Percentiles rank a stretch among this genome's conserved stretches.
phyloP scores from a whole-genome alignment of 2,888 invertebrate species.

The Melieria picta region DNA sequence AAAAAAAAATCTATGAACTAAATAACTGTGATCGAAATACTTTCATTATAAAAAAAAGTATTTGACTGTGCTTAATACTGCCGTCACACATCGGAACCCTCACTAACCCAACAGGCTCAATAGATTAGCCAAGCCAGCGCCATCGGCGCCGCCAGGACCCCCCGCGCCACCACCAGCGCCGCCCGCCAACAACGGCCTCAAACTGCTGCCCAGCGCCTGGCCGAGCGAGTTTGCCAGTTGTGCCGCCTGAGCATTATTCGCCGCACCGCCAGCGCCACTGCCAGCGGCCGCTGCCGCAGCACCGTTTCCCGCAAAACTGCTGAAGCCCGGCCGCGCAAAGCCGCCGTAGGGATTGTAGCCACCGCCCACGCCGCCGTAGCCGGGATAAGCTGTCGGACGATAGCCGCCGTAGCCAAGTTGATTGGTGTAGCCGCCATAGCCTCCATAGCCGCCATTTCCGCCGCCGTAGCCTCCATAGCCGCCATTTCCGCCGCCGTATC shows the following conservation, averaged over 20 bases:
- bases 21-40: no score
- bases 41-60: no score
- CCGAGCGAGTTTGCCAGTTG: slow-evolving; percentile 56
- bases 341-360: slow-evolving; percentile 19
- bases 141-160: slow-evolving; percentile 41
- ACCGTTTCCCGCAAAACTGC: slow-evolving; percentile 15
- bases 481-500: background rate
- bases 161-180: slow-evolving; percentile 46
- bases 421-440: slow-evolving; percentile 39
- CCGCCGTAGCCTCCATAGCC: background rate
- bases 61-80: no score
- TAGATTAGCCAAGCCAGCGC: slow-evolving; percentile 40
- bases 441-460: slow-evolving; percentile 2
- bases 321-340: slow-evolving; percentile 48
- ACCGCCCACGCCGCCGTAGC: background rate
- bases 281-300: slow-evolving; percentile 3
- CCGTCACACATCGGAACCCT: no score
- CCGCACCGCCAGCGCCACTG: slow-evolving; percentile 31
- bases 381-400: slow-evolving; percentile 1
- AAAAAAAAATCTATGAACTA: no score
- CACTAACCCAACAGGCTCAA: slow-evolving; percentile 47
- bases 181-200: slow-evolving; percentile 51
- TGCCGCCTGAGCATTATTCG: slow-evolving; percentile 45
- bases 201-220: slow-evolving; percentile 54
- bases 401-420: slow-evolving; percentile 32